Conservation (phyloP, 2,888 invertebrate species). For the Diogma glabrata region DNA sequence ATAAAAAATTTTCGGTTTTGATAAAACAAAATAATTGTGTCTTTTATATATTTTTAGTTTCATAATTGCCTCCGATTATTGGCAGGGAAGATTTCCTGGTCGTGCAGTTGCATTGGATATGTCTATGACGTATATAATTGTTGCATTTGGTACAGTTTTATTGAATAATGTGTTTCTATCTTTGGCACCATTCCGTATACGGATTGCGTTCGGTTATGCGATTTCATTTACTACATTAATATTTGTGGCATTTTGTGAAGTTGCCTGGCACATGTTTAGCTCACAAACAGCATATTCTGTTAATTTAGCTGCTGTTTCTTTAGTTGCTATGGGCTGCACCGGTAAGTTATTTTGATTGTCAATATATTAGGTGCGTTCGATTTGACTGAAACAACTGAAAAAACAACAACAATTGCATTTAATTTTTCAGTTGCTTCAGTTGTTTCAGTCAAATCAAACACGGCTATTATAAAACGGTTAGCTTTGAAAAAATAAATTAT, state of each 20-base stretch:
- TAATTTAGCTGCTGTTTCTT: constrained; percentile 70
- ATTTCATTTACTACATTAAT: constrained; percentile 70
- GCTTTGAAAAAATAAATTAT: no score
- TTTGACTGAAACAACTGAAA: no score
- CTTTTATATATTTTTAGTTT: constrained; percentile 49
- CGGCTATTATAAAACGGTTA: no score
- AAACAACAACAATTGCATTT: no score
- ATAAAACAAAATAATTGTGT: constrained; percentile 4
- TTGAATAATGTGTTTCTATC: constrained; percentile 77
- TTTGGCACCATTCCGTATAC: constrained; percentile 64
- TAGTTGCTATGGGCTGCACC: constrained; percentile 80
- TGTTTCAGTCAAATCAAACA: no score
- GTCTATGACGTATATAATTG: constrained; percentile 83
- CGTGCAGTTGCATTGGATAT: constrained; percentile 84
- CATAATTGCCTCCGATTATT: constrained; percentile 89
- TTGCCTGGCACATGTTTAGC: constrained; percentile 75
- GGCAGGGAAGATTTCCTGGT: constrained; percentile 71
- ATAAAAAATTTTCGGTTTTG: not conserved
- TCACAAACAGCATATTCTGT: constrained; percentile 68
- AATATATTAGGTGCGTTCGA: no score
- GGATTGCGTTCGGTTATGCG: constrained; percentile 79
- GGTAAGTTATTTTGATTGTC: constrained; percentile 23
- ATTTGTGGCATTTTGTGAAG: constrained; percentile 75
- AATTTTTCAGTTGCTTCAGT: no score
- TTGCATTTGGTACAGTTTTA: constrained; percentile 77